These are phyloP conservation scores for Apotomis betuletana DNA, from an alignment of 2,888 invertebrate species.

Conservation along the genomic window DNA sequence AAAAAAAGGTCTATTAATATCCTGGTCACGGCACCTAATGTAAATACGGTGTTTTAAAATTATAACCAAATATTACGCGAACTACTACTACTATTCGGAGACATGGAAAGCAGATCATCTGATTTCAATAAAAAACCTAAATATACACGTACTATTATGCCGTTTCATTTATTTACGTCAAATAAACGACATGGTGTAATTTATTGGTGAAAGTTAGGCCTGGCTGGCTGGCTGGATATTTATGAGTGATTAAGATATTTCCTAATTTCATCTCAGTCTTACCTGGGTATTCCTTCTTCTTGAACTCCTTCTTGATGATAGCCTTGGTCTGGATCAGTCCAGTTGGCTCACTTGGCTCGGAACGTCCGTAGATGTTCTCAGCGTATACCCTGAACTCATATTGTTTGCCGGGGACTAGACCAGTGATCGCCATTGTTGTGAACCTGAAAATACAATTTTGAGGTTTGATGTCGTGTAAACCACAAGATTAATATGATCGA, in stretches of 20 bases:
- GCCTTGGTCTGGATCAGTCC: constrained; percentile 92
- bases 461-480: too few species aligned
- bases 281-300: constrained; percentile 91
- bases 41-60: not conserved
- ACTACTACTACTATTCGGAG: too few species aligned
- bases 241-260: too few species aligned
- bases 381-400: constrained; percentile 99
- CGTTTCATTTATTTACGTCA: too few species aligned
- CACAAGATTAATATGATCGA: too few species aligned
- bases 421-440: constrained; percentile 95
- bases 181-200: too few species aligned
- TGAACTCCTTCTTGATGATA: constrained; percentile 89
- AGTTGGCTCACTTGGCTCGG: constrained; percentile 96
- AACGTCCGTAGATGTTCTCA: constrained; percentile 98
- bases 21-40: constrained; percentile 23
- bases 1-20: not conserved
- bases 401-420: constrained; percentile 94
- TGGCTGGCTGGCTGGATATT: too few species aligned
- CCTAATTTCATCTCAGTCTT: constrained; percentile 20
- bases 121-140: too few species aligned
- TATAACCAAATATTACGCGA: too few species aligned
- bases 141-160: too few species aligned
- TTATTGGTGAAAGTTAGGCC: too few species aligned
- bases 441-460: constrained; percentile 80
- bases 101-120: too few species aligned